Evolutionary conservation across 2,888 invertebrate species (phyloP).

Genomic region (Pollenia angustigena): DNA sequence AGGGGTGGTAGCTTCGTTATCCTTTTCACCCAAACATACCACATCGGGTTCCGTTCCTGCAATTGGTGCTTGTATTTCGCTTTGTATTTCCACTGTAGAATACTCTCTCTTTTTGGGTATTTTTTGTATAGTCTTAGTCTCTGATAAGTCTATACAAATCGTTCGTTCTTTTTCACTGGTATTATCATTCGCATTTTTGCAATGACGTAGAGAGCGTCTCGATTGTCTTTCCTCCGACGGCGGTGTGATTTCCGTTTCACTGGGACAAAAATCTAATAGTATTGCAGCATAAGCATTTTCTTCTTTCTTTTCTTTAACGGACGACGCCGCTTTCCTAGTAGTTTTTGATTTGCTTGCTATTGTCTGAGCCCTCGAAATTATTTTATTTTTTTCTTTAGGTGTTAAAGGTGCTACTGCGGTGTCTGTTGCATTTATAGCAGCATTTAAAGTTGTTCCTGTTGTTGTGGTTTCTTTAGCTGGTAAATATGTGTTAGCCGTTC

Average conservation of each 20-base stretch:
- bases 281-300: slow-evolving; percentile 50
- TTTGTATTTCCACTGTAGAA: slow-evolving; percentile 20
- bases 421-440: neutral
- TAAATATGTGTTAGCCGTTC: slow-evolving; percentile 6
- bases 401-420: slow-evolving; percentile 16
- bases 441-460: slow-evolving; percentile 1
- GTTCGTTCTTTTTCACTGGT: slow-evolving; percentile 22
- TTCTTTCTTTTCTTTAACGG: slow-evolving; percentile 46
- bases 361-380: slow-evolving; percentile 9
- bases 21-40: slow-evolving; percentile 12
- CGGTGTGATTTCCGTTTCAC: slow-evolving; percentile 40
- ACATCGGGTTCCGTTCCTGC: slow-evolving; percentile 19
- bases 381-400: slow-evolving; percentile 18
- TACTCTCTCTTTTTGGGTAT: slow-evolving; percentile 72
- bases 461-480: slow-evolving; percentile 23
- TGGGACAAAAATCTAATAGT: slow-evolving; percentile 54
- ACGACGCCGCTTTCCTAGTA: neutral
- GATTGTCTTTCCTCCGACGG: slow-evolving; percentile 29
- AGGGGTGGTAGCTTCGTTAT: slow-evolving; percentile 6
- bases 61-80: neutral
- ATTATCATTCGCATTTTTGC: slow-evolving; percentile 26
- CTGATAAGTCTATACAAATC: slow-evolving; percentile 57
- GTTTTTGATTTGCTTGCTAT: slow-evolving; percentile 36
- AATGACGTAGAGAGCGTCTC: slow-evolving; percentile 54
- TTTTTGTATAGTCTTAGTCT: slow-evolving; percentile 64